Evolutionary conservation across 1,140 invertebrate species (phyloP).

Genomic region (Trialeurodes vaporariorum): DNA sequence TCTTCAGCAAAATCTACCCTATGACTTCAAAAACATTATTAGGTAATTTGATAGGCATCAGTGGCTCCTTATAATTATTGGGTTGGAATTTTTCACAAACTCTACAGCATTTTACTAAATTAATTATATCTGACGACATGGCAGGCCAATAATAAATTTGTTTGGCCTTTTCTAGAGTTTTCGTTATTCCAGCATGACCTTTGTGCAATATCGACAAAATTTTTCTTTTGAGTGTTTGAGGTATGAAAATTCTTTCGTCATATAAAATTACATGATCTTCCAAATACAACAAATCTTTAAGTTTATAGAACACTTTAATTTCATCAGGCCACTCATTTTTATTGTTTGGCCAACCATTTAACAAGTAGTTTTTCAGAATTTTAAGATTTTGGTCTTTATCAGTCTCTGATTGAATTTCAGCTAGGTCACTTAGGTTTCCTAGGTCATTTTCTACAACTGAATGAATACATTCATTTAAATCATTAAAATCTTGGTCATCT

Average conservation of each 20-base stretch:
- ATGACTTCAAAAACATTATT: slow-evolving; percentile 27
- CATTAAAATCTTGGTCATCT: too few species aligned
- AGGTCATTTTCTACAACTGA: too few species aligned
- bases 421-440: neutral
- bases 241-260: neutral
- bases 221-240: neutral
- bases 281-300: neutral
- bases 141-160: neutral
- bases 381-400: neutral
- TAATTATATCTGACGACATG: neutral
- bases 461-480: too few species aligned
- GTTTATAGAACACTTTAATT: too few species aligned
- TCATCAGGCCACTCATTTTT: too few species aligned
- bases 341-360: neutral
- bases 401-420: too few species aligned
- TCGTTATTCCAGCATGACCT: neutral
- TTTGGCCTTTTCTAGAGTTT: slow-evolving; percentile 2
- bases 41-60: slow-evolving; percentile 25
- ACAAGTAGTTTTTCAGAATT: neutral
- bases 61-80: slow-evolving; percentile 26
- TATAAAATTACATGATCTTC: neutral
- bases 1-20: slow-evolving; percentile 27
- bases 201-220: neutral
- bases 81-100: slow-evolving; percentile 26
- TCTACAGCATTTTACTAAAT: slow-evolving; percentile 23